These are phyloP conservation scores for Dicycla oo DNA, from an alignment of 2,888 invertebrate species.

Conservation along the genomic window DNA sequence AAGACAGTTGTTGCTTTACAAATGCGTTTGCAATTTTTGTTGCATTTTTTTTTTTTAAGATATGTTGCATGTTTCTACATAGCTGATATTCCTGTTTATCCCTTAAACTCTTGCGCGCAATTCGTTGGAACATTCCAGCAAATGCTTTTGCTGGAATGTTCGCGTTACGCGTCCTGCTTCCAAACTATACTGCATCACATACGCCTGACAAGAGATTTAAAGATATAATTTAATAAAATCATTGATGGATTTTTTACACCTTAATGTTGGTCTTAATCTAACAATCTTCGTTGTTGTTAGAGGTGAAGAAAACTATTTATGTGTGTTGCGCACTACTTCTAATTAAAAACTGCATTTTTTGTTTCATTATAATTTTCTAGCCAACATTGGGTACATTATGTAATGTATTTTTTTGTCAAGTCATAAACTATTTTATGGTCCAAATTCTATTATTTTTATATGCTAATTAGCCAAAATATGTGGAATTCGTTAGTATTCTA, in stretches of 20 bases:
- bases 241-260: too few species aligned
- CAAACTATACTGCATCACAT: too few species aligned
- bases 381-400: not conserved
- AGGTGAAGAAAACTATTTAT: too few species aligned
- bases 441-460: constrained; percentile 35
- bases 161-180: too few species aligned
- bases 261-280: too few species aligned
- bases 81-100: not conserved
- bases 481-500: constrained; percentile 34
- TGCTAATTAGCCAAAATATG: constrained; percentile 31
- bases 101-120: not conserved
- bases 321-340: too few species aligned
- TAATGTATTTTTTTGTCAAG: constrained; percentile 23
- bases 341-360: not conserved
- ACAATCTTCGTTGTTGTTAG: too few species aligned
- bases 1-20: not conserved
- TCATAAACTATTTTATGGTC: constrained; percentile 21
- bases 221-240: too few species aligned
- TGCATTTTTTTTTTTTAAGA: not conserved
- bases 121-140: not conserved
- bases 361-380: not conserved
- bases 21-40: not conserved
- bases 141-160: not conserved
- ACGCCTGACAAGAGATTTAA: too few species aligned
- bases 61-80: not conserved